Evolutionary conservation across 35 echinoderm and acorn worm genomes (phyloP), one percentile per base, ranked within the genome.

Genomic region (Lytechinus pictus): DNA sequence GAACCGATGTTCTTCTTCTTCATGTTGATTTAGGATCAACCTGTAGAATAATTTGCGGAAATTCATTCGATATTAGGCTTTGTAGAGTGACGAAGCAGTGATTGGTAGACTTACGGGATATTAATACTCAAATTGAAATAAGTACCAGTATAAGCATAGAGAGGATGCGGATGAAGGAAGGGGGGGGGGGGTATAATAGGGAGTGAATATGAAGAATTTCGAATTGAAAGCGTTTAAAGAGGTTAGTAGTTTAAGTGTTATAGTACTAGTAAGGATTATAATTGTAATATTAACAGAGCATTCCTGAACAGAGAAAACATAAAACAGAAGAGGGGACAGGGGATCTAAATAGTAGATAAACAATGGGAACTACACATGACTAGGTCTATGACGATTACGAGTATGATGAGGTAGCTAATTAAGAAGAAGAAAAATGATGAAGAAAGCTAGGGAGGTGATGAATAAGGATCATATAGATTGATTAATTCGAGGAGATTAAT

Each of bases 41-140:
- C 29, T 90, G 88, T 90, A 21, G 88, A 90, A 90, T 90, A 90
- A 90, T 19, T 90, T 90, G 9, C 29, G 27, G 52, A 52, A 90
- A 90, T 90, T 90, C 28, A 90, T 90, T 90, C 24, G 88, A 33
- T 90, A 90, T 90, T 28, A 54, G 27, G 52, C 28, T 52, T 90
- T 90, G 88, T 54, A 21, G 88, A 90, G 88, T 89, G 87, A 24
- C 66, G 66, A 79, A 19, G 5, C n/a, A 24, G 66, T 24, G 56
- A 79, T 79, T 24, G 66, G 56, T 58, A 58, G 56, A 79, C 19
- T 79, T 24, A 1, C 19, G 66, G 2, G 66, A 24, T 8, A n/a
- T 79, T 79, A 16, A 44, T 44, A 44, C 8, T 24, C 19, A 6
- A 79, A 79, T 19, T 79, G 16, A 79, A 79, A 58, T 58, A 9